phyloP scores from a whole-genome alignment of 1,140 invertebrate species.

The Odontomachus brunneus region DNA sequence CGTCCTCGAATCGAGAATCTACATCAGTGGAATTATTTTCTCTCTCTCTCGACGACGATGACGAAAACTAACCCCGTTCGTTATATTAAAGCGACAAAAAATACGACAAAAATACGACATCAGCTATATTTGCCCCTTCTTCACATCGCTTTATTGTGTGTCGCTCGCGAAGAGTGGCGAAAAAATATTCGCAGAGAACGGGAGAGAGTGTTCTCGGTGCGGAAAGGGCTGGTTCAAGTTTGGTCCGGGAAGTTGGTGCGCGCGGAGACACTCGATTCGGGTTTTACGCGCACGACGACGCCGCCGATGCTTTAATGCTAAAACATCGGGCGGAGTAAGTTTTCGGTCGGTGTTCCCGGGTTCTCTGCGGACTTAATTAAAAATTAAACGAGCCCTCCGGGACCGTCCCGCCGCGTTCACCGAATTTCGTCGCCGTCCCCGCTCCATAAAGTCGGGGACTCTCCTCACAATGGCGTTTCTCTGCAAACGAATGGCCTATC shows the following conservation, averaged over 20 bases:
- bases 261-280: conserved; percentile 26
- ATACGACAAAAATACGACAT: not conserved
- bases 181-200: not conserved
- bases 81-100: not conserved
- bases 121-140: not conserved
- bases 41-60: no score
- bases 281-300: conserved; percentile 29
- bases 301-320: conserved; percentile 48
- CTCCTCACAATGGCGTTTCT: conserved; percentile 61
- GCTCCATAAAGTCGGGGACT: conserved; percentile 61
- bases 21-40: conserved; percentile 14
- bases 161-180: conserved; percentile 6
- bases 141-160: not conserved
- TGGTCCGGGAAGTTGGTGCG: conserved; percentile 20
- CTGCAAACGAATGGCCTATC: conserved; percentile 61
- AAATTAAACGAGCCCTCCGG: conserved; percentile 72
- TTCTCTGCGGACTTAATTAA: conserved; percentile 69
- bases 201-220: not conserved
- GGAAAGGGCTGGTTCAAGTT: conserved; percentile 3
- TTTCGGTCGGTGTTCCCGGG: conserved; percentile 36
- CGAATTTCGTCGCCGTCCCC: conserved; percentile 65
- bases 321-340: conserved; percentile 60
- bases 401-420: conserved; percentile 61
- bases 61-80: not conserved
- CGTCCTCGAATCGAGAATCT: not conserved